Conservation (phyloP, 2,797 vertebrate genomes). For the Staurois parvus region DNA sequence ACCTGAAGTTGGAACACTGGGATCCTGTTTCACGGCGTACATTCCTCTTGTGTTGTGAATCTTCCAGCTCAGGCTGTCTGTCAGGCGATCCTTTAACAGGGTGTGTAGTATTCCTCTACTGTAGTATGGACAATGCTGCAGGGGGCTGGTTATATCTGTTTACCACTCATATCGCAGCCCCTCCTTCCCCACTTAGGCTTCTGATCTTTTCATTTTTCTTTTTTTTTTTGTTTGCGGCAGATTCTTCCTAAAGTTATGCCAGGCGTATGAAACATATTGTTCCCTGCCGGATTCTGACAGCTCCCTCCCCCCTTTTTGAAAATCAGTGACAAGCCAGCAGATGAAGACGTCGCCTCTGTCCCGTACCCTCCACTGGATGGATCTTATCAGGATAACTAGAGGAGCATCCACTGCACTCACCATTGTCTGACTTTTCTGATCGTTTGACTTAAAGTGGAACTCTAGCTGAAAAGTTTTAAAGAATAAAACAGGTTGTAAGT, state of each 20-base stretch:
- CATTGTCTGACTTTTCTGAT: too few species aligned
- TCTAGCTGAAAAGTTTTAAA: too few species aligned
- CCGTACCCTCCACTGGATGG: not conserved
- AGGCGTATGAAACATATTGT: slow-evolving; percentile 34
- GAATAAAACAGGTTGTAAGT: too few species aligned
- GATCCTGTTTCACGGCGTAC: slow-evolving; percentile 49
- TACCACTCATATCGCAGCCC: slow-evolving; percentile 70
- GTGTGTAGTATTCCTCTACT: slow-evolving; percentile 42
- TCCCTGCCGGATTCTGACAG: slow-evolving; percentile 21
- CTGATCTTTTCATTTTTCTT: slow-evolving; percentile 18
- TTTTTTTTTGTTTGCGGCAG: not conserved
- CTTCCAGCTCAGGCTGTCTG: slow-evolving; percentile 4
- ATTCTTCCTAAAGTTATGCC: slow-evolving; percentile 50
- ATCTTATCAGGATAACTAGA: too few species aligned
- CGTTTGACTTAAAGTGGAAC: too few species aligned
- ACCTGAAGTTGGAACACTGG: slow-evolving; percentile 22
- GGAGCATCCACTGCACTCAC: too few species aligned
- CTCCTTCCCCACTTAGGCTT: slow-evolving; percentile 71
- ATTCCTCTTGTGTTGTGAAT: slow-evolving; percentile 32
- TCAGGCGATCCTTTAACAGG: slow-evolving; percentile 34
- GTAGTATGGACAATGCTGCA: slow-evolving; percentile 54
- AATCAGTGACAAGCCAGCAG: slow-evolving; percentile 25
- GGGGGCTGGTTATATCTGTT: slow-evolving; percentile 72
- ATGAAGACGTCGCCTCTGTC: not conserved
- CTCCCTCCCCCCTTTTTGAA: not conserved